phyloP scores from a whole-genome alignment of 23 tunicate species.

The Ascidia mentula region DNA sequence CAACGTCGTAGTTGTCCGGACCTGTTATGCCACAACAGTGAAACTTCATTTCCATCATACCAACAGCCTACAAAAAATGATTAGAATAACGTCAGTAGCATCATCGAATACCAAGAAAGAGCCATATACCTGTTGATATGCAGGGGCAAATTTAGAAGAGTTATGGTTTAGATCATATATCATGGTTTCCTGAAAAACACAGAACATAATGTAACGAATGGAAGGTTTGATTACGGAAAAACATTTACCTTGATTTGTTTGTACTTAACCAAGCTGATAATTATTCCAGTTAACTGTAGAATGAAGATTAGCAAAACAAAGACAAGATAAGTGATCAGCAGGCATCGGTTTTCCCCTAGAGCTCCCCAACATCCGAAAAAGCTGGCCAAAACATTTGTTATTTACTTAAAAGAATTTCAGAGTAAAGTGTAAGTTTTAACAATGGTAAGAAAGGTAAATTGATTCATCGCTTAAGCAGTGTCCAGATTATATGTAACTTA shows the following conservation, averaged over 20 bases:
- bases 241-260: constrained; percentile 29
- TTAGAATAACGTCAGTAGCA: background rate
- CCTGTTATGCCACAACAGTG: constrained; percentile 54
- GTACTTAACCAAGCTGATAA: constrained; percentile 41
- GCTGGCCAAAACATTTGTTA: background rate
- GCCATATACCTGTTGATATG: background rate
- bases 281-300: constrained; percentile 32
- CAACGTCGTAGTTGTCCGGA: constrained; percentile 17
- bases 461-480: too few species aligned
- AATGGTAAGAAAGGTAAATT: too few species aligned
- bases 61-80: constrained; percentile 1
- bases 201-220: too few species aligned
- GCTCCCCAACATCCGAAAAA: constrained; percentile 52
- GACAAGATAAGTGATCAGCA: constrained; percentile 17
- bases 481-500: too few species aligned
- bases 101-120: background rate
- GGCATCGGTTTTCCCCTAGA: constrained; percentile 18
- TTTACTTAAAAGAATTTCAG: too few species aligned
- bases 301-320: constrained; percentile 30
- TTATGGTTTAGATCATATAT: background rate
- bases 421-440: too few species aligned
- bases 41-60: constrained; percentile 22
- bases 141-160: background rate
- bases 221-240: too few species aligned
- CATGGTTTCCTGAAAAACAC: background rate